Base-by-base conservation (phyloP, 2,888 invertebrate genomes). In the Mesopsocus fuscifrons region DNA sequence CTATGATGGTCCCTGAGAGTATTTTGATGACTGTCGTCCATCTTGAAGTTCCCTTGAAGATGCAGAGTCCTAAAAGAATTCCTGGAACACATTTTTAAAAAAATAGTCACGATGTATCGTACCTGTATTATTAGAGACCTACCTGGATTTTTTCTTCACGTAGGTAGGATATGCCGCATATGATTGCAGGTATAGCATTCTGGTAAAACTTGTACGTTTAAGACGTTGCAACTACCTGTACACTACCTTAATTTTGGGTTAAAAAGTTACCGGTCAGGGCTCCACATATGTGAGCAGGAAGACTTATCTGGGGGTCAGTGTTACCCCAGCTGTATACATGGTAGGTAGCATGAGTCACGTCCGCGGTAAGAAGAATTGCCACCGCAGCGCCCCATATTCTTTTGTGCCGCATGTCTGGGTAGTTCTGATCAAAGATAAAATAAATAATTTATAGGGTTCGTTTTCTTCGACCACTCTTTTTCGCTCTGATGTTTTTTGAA, bases 231-330 rank as follows among this genome's bases (percentile, higher is more conserved):
- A 26, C 26, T 26, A 11, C 26, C 26, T 11, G 8, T 11, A 6
- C 26, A 26, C 6, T 26, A 26, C 6, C 11, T 26, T 11, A 26
- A 26, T n/a, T n/a, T n/a, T n/a, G n/a, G n/a, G 26, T 26, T 26
- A 26, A 26, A 26, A 26, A 26, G 9, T 15, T 38, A 38, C 38
- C 82, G 1, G 72, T 66, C 1, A 72, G 56, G 2, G 77, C 80
- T 3, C 82, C 82, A 4, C 74, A 68, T 13, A 69, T 62, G 54
- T 82, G 82, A 3, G 81, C 78, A 1, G 75, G 70, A 71, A 79
- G 72, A 32, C 80, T 77, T 46, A 79, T 67, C 22, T 57, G 52
- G 1, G 60, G 60, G 44, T 55, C 57, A 15, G 57, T 59, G 54
- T 64, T 63, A 32, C 60, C 58, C 46, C 60, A 59, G 33, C 58